Conservation (phyloP, 2,113 vertebrate genomes). For the Eulacestoma nigropectus region DNA sequence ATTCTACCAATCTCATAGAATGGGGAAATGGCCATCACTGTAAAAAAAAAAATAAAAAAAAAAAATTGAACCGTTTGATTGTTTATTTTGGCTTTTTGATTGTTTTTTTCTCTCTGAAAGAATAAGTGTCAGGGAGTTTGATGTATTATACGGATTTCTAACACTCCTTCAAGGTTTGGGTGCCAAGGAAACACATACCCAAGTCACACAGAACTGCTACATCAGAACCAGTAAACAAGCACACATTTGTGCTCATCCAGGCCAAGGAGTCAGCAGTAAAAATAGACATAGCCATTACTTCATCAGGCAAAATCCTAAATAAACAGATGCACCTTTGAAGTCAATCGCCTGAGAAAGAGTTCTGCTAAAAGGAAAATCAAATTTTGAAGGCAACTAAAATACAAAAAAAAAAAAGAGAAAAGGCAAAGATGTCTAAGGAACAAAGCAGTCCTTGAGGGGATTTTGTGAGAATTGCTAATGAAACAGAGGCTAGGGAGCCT, state of each 20-base stretch:
- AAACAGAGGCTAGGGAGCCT: neutral
- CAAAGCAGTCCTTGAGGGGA: neutral
- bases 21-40: neutral
- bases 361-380: neutral
- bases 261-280: neutral
- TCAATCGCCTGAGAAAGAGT: neutral
- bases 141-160: neutral
- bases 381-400: neutral
- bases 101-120: neutral
- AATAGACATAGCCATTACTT: neutral
- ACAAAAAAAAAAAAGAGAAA: neutral
- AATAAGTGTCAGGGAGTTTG: neutral
- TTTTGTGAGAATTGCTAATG: neutral
- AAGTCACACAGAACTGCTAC: neutral
- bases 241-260: neutral
- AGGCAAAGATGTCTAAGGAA: neutral
- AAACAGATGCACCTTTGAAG: neutral
- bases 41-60: too few relatives aligned
- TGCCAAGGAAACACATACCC: neutral
- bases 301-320: neutral
- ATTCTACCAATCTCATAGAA: neutral
- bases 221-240: neutral
- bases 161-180: neutral
- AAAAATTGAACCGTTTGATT: accelerated
- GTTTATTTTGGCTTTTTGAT: neutral